Conservation (phyloP, 2,797 vertebrate species). For the Spinus olivaceus region DNA sequence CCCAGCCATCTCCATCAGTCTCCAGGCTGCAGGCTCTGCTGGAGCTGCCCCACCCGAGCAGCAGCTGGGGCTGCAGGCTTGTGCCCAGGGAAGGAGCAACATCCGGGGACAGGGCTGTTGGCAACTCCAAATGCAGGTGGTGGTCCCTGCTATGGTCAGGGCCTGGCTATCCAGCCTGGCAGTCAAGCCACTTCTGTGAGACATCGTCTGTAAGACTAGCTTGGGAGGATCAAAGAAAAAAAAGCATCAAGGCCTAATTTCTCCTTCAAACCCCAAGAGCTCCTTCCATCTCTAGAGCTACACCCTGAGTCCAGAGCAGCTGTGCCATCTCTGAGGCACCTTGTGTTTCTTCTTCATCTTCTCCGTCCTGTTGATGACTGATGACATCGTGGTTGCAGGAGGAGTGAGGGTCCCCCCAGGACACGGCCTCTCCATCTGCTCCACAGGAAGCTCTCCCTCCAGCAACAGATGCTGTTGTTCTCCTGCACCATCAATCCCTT, state of each 20-base stretch:
- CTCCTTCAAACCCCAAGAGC: background rate
- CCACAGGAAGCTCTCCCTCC: background rate
- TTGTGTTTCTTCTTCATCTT: background rate
- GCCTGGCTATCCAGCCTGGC: background rate
- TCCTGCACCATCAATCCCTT: background rate
- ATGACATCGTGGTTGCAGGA: background rate
- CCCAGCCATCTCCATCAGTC: background rate
- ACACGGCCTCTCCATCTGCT: background rate
- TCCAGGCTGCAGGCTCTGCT: background rate
- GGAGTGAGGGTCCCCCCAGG: background rate
- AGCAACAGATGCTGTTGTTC: slow-evolving; percentile 27
- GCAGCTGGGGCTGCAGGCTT: background rate
- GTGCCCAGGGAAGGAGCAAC: background rate
- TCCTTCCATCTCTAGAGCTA: background rate
- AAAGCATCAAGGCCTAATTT: background rate
- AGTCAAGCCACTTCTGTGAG: background rate
- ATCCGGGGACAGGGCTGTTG: background rate
- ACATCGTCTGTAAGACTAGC: background rate
- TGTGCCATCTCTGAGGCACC: background rate
- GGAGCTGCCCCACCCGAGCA: background rate
- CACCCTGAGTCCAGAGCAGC: accelerated
- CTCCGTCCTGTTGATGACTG: background rate
- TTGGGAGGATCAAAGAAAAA: background rate
- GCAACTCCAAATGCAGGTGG: background rate
- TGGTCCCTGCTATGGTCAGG: background rate